These are phyloP conservation scores for Puffinus mauretanicus DNA, from an alignment of 2,113 vertebrate genomes.

Conservation along the genomic window DNA sequence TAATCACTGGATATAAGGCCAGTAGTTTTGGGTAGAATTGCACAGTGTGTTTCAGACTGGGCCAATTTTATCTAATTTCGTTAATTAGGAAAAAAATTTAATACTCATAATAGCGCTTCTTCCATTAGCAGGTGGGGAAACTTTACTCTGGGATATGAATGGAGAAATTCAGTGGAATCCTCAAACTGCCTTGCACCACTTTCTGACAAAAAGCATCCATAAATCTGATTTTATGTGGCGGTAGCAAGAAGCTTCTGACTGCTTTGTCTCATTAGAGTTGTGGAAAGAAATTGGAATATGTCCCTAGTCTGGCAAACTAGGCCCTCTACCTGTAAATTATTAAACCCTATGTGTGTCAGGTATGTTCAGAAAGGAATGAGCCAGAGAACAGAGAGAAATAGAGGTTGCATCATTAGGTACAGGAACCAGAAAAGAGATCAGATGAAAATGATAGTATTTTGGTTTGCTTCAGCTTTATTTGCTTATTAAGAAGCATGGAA, in stretches of 20 bases:
- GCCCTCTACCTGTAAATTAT: constrained; percentile 46
- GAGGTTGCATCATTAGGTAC: background rate
- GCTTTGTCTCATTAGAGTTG: constrained; percentile 49
- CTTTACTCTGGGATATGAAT: background rate
- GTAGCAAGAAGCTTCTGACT: constrained; percentile 48
- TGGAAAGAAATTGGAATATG: constrained; percentile 45
- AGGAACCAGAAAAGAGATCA: background rate
- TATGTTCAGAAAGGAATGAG: constrained; percentile 2
- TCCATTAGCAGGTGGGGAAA: background rate
- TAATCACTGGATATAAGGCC: background rate
- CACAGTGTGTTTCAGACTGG: background rate
- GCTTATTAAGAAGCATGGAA: background rate
- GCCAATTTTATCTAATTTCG: background rate
- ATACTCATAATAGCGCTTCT: background rate
- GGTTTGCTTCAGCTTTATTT: background rate
- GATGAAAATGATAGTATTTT: background rate
- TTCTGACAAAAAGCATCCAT: constrained; percentile 34
- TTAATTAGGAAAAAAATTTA: background rate
- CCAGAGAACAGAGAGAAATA: background rate
- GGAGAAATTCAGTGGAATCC: constrained; percentile 10
- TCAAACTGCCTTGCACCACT: background rate
- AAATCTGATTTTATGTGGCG: constrained; percentile 42
- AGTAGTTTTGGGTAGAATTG: background rate
- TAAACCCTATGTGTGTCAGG: constrained; percentile 32
- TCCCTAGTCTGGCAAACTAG: constrained; percentile 26